Percentiles rank a stretch among this genome's conserved stretches.
Conservation (phyloP, 2,888 invertebrate genomes). For the Drosophila lutescens region DNA sequence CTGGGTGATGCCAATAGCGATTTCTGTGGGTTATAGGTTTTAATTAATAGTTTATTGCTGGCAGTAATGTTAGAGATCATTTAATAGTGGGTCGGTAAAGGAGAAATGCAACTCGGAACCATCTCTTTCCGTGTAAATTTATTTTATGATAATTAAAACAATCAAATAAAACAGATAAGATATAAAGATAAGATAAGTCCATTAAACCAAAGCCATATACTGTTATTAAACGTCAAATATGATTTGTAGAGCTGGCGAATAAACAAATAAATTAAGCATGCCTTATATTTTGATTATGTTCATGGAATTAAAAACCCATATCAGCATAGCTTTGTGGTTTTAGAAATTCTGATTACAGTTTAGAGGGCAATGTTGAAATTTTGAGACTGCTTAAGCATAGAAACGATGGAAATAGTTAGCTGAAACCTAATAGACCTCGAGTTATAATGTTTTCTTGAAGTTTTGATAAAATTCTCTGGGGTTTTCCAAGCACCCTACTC, state of each 20-base stretch:
- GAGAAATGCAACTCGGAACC: no score
- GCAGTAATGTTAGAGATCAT: no score
- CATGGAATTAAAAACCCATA: no score
- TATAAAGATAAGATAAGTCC: neutral
- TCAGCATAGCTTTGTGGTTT: neutral
- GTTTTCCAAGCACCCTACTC: neutral
- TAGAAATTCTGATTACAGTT: neutral
- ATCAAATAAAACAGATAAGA: neutral
- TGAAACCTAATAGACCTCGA: neutral
- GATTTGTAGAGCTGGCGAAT: no score
- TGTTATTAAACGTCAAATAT: neutral
- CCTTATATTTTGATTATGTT: no score
- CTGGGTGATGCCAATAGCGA: conserved; percentile 94
- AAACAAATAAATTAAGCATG: no score
- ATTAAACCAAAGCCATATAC: neutral
- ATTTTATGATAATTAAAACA: no score
- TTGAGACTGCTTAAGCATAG: neutral
- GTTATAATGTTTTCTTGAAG: neutral
- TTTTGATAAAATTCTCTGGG: neutral
- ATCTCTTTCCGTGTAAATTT: no score
- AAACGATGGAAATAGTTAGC: neutral
- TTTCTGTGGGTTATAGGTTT: conserved; percentile 86
- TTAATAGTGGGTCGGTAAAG: no score
- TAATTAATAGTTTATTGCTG: neutral
- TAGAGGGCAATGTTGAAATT: neutral